Percentiles rank a stretch among this genome's conserved stretches.
Conservation (phyloP, 2,113 vertebrate species). For the Macquaria australasica region DNA sequence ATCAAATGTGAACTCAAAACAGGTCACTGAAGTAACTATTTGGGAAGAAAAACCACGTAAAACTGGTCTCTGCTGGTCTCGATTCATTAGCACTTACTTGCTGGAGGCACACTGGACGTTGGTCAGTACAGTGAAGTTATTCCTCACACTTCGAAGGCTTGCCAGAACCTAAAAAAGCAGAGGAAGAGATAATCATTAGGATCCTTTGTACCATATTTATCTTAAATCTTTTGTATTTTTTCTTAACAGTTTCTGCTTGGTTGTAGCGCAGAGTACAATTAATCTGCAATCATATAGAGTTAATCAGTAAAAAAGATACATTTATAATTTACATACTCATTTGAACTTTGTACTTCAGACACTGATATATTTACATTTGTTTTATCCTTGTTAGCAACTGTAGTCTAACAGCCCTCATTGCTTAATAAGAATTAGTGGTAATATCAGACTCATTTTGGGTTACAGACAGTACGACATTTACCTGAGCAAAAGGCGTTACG, state of each 20-base stretch:
- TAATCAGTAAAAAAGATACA: neutral
- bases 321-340: neutral
- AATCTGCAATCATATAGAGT: neutral
- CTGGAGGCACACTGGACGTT: slow-evolving; percentile 95
- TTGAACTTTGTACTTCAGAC: neutral
- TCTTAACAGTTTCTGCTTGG: neutral
- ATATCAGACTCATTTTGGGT: neutral
- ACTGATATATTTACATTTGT: neutral
- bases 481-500: slow-evolving; percentile 97
- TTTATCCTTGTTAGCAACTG: neutral
- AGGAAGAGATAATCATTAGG: slow-evolving; percentile 9
- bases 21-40: neutral
- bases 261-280: neutral
- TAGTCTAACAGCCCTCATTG: neutral
- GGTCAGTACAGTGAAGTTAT: slow-evolving; percentile 96
- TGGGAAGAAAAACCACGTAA: neutral
- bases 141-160: slow-evolving; percentile 95
- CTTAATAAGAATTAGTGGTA: neutral
- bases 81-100: slow-evolving; percentile 88
- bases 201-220: neutral
- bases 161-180: slow-evolving; percentile 89
- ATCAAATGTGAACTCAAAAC: neutral
- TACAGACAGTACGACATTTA: slow-evolving; percentile 54
- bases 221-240: neutral
- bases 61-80: neutral